Percentiles rank a stretch among this genome's conserved stretches.
Evolutionary conservation across 2,888 invertebrate species (phyloP).

Genomic region (Patella pellucida): DNA sequence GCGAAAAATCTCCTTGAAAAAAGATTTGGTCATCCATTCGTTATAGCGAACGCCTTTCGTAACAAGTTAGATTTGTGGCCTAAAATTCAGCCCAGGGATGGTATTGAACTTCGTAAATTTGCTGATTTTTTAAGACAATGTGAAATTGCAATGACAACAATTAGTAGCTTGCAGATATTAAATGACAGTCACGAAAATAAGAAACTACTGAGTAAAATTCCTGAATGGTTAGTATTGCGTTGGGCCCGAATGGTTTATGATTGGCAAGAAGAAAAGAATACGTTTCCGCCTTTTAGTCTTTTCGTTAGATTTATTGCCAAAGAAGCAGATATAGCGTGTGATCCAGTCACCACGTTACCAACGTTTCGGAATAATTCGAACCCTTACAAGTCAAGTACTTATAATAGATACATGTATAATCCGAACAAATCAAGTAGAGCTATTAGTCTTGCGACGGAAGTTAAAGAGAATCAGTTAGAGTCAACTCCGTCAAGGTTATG

Average conservation of each 20-base stretch:
- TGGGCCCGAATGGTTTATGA: conserved; percentile 23
- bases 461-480: no score
- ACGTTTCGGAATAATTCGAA: not conserved
- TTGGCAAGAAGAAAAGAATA: not conserved
- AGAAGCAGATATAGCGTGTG: conserved; percentile 16
- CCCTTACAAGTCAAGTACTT: no score
- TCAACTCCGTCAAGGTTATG: no score
- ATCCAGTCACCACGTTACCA: conserved; percentile 15
- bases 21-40: conserved; percentile 20
- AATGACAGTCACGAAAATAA: conserved; percentile 15
- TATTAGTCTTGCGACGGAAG: no score
- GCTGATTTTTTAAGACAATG: conserved; percentile 12
- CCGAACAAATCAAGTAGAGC: no score
- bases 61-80: conserved; percentile 23
- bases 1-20: no score
- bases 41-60: conserved; percentile 13
- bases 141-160: conserved; percentile 16
- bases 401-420: no score
- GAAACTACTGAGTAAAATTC: conserved; percentile 27
- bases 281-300: not conserved
- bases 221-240: conserved; percentile 23
- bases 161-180: not conserved
- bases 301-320: conserved; percentile 5
- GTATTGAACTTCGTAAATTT: no score
- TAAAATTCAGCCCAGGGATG: conserved; percentile 14